A percentile compares a stretch with the other conserved stretches of the same genome.
These are phyloP conservation scores for Sprattus sprattus DNA, from an alignment of 2,113 vertebrate species.

Conservation along the genomic window DNA sequence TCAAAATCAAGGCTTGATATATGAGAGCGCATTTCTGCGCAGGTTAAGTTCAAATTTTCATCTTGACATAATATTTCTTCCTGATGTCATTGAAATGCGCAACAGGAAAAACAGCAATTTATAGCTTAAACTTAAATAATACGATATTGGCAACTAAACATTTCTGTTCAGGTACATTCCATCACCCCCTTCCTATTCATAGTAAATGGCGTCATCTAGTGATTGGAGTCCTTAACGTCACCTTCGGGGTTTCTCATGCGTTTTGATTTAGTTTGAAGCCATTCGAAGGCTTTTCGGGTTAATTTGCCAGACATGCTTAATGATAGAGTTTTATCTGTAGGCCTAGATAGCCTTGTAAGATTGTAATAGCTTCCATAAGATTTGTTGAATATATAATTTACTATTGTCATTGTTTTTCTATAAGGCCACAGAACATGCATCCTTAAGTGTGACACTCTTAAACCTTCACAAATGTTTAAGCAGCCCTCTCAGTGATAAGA, in stretches of 20 bases:
- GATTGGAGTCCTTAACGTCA: neutral
- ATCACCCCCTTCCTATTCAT: neutral
- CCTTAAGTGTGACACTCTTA: no score
- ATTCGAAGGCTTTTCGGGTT: no score
- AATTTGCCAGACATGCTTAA: no score
- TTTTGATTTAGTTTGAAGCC: no score
- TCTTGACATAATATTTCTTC: neutral
- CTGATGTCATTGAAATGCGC: neutral
- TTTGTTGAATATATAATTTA: no score
- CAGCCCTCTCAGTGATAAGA: no score
- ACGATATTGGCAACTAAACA: neutral
- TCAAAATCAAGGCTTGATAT: neutral
- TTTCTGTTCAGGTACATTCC: neutral
- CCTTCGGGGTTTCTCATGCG: neutral
- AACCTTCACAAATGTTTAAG: no score
- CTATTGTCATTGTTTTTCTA: no score
- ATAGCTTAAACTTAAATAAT: neutral
- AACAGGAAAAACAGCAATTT: neutral
- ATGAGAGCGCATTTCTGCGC: neutral
- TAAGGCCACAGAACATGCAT: no score
- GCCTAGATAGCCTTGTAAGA: no score
- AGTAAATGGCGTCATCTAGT: slow-evolving; percentile 3
- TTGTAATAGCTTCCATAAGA: no score
- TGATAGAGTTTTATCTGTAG: no score
- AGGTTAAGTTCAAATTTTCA: neutral